Evolutionary conservation across 2,797 vertebrate genomes (phyloP), one percentile per base, ranked within the genome.

Genomic region (Onychomys arenicola): DNA sequence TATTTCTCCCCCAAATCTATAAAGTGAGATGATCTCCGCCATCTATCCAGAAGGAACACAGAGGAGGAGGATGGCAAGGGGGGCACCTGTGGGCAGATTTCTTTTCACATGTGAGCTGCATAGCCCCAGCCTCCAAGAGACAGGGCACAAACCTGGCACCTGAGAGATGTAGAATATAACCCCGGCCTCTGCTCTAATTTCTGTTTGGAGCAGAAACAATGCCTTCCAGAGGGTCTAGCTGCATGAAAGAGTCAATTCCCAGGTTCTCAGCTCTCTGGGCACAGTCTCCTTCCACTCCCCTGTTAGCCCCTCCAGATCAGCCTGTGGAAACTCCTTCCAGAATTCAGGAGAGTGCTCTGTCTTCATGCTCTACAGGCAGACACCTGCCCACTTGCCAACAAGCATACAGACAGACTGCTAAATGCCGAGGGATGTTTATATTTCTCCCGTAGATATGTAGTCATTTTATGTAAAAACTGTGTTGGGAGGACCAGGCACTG

Each of bases 221-320:
- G 16, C 21, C 76, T 86, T 46, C 8, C 19, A 5, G 1, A 1
- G 13, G 34, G 49, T 32, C 29, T 0, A 25, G 6, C 8, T 17
- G 2, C 34, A 16, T 1, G 14, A 23, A 29, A 3, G 14, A 13
- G 6, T 52, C 0, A 0, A 23, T 59, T 1, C 2, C 0, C 14
- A 0, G 6, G 17, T 12, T 61, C 73, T 76, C n/a, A 21, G 61
- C 63, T 43, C 2, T 3, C 37, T 46, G 61, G 25, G 46, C 52
- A 37, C 9, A 19, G 11, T 40, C 7, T 17, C 12, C 27, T 40
- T 11, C 29, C 8, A 37, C 67, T 27, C 9, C 5, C 43, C 32
- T 25, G 29, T 11, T 29, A 0, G 23, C 1, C 63, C 49, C 29
- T 6, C 52, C 21, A 34, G 21, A 34, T 14, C 27, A 57, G n/a